Evolutionary conservation across 2,888 invertebrate species (phyloP).

Genomic region (Galeruca laticollis): DNA sequence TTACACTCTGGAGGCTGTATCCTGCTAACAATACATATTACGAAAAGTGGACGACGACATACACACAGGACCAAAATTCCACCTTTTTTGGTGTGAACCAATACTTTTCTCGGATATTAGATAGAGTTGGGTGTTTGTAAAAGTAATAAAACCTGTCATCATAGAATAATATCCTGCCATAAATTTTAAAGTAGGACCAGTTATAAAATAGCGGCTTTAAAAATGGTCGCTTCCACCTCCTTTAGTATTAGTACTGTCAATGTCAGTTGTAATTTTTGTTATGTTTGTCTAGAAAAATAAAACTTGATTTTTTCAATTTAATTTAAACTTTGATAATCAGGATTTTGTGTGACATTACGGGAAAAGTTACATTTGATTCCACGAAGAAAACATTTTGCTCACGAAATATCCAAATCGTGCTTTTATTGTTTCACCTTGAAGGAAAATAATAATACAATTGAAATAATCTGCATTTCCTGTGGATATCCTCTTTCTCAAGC

Average conservation of each 20-base stretch:
- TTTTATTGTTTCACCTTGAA: conserved; percentile 28
- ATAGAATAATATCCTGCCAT: too few relatives aligned
- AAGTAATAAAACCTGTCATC: too few relatives aligned
- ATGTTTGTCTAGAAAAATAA: conserved; percentile 10
- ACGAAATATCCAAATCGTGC: not conserved
- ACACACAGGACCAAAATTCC: too few relatives aligned
- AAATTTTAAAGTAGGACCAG: too few relatives aligned
- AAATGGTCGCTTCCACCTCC: not conserved
- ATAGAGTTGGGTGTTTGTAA: too few relatives aligned
- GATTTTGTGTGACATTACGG: not conserved
- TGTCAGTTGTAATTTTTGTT: conserved; percentile 18
- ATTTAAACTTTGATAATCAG: not conserved
- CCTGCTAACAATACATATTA: too few relatives aligned
- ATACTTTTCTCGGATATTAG: too few relatives aligned
- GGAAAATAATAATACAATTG: conserved; percentile 21
- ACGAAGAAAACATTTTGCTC: not conserved
- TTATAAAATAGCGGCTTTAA: not conserved
- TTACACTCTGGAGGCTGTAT: too few relatives aligned
- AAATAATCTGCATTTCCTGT: conserved; percentile 32
- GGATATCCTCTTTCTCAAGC: conserved; percentile 32
- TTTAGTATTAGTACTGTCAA: not conserved
- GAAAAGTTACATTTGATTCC: conserved; percentile 1
- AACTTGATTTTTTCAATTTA: not conserved
- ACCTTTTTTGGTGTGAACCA: too few relatives aligned
- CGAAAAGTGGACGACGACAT: too few relatives aligned